Evolutionary conservation across 1,140 invertebrate species (phyloP).

Genomic region (Lethrus apterus): DNA sequence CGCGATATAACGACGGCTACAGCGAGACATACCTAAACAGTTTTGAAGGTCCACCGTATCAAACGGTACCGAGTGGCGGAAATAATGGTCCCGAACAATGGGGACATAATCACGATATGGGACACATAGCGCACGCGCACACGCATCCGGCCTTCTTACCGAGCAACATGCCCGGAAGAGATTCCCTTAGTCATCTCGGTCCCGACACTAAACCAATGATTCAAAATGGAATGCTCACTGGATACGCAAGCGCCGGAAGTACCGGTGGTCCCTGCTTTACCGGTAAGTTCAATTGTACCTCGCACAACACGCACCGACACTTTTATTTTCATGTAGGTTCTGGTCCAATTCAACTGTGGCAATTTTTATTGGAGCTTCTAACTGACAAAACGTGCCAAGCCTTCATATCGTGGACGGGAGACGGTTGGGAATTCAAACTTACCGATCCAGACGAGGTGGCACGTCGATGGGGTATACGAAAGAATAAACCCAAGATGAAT

Average conservation of each 20-base stretch:
- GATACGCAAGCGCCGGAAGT: conserved; percentile 53
- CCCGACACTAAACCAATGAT: conserved; percentile 66
- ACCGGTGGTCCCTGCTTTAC: conserved; percentile 71
- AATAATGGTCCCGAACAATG: conserved; percentile 47
- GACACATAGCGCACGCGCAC: conserved; percentile 43
- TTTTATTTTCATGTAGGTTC: conserved; percentile 51
- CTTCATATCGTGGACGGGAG: conserved; percentile 97
- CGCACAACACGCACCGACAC: neutral
- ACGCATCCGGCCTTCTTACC: conserved; percentile 52
- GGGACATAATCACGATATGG: conserved; percentile 33
- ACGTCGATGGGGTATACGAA: conserved; percentile 90
- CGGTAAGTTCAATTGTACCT: conserved; percentile 27
- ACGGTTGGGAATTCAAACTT: conserved; percentile 99
- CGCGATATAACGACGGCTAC: conserved; percentile 61
- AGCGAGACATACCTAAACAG: conserved; percentile 50
- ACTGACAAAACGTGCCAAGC: conserved; percentile 94
- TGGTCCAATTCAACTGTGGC: conserved; percentile 94
- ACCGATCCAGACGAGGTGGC: conserved; percentile 97
- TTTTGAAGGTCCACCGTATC: conserved; percentile 68
- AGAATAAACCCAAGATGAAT: conserved; percentile 99
- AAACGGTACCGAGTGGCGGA: conserved; percentile 69
- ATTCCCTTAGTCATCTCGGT: conserved; percentile 43
- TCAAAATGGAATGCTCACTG: conserved; percentile 62
- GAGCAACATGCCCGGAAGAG: conserved; percentile 43
- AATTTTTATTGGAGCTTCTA: conserved; percentile 91